phyloP scores from a whole-genome alignment of 2,113 vertebrate genomes.

The Aldabrachelys gigantea region DNA sequence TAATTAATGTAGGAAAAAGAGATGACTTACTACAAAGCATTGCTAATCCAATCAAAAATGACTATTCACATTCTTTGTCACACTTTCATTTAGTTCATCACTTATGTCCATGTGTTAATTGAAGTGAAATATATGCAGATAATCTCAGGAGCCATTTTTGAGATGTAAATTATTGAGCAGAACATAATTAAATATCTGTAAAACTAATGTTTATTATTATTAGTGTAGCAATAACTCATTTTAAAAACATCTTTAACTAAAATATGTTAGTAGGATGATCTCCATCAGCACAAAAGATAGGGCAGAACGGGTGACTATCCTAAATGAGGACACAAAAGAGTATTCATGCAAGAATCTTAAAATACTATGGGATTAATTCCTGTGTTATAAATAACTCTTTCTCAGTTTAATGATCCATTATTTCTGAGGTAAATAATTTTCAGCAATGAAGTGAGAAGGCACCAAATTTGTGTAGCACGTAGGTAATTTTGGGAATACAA shows the following conservation, averaged over 20 bases:
- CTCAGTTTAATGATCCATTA: neutral
- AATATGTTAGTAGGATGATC: neutral
- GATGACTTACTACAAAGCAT: neutral
- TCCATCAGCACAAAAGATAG: neutral
- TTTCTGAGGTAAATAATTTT: neutral
- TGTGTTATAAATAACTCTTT: neutral
- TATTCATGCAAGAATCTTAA: neutral
- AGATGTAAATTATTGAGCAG: neutral
- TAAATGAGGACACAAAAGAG: neutral
- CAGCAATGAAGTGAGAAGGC: neutral
- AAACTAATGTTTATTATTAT: neutral
- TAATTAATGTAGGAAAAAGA: neutral
- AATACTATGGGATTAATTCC: neutral
- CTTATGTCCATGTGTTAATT: neutral
- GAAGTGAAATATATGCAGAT: neutral
- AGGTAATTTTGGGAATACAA: neutral
- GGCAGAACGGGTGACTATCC: neutral
- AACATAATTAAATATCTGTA: neutral
- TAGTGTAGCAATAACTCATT: neutral
- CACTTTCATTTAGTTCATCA: slow-evolving; percentile 2
- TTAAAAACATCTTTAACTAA: neutral
- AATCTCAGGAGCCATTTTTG: neutral
- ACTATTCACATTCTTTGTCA: neutral
- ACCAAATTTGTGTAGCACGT: neutral
- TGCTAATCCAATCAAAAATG: neutral